Percentiles rank a stretch among this genome's conserved stretches.
phyloP scores from a whole-genome alignment of 2,888 invertebrate species.

The Aleiodes leptofemur region DNA sequence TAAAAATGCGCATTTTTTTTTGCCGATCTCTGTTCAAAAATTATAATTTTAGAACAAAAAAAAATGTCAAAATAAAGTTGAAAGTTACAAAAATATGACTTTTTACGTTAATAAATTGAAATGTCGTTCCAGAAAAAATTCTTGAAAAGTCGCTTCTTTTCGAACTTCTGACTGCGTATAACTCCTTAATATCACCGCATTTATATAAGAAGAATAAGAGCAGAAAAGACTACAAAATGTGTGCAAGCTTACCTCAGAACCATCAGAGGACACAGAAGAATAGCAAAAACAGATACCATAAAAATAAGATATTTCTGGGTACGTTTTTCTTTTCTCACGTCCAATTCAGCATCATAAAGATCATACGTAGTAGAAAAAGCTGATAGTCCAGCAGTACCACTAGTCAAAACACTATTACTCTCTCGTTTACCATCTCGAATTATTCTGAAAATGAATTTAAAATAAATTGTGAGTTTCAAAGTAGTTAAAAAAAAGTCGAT shows the following conservation, averaged over 20 bases:
- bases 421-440: conserved; percentile 55
- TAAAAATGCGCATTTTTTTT: too few relatives aligned
- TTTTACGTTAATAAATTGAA: too few relatives aligned
- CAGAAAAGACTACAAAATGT: not conserved
- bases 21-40: too few relatives aligned
- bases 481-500: too few relatives aligned
- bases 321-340: conserved; percentile 80
- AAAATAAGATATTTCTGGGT: conserved; percentile 82
- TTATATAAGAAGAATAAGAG: not conserved
- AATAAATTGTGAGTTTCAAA: too few relatives aligned
- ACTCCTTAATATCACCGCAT: too few relatives aligned
- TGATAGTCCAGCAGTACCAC: conserved; percentile 52
- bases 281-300: conserved; percentile 82
- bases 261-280: conserved; percentile 83
- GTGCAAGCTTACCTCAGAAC: conserved; percentile 70
- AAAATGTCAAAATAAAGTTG: too few relatives aligned
- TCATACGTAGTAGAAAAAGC: conserved; percentile 72
- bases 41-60: too few relatives aligned
- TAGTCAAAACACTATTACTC: conserved; percentile 47
- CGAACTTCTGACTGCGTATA: too few relatives aligned
- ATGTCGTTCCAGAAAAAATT: too few relatives aligned
- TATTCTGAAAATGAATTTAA: conserved; percentile 48
- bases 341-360: conserved; percentile 78
- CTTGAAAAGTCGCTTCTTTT: too few relatives aligned
- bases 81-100: too few relatives aligned